Percentiles rank a stretch among this genome's conserved stretches.
Evolutionary conservation across 2,797 vertebrate species (phyloP).

Genomic region (Kryptopterus vitreolus): DNA sequence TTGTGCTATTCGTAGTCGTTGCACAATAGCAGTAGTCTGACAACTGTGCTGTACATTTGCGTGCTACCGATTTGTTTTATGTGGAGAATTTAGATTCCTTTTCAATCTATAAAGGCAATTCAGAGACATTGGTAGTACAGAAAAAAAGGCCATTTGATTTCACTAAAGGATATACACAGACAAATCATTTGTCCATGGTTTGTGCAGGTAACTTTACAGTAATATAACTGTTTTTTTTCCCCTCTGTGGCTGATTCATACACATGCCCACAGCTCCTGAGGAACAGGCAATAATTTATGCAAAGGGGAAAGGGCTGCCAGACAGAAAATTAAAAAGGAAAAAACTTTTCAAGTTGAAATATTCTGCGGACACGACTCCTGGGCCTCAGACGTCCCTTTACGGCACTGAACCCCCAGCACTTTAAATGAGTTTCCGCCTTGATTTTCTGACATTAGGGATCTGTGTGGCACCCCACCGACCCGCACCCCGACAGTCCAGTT

Average conservation of each 20-base stretch:
- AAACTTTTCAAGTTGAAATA: conserved; percentile 78
- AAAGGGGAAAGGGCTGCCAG: conserved; percentile 68
- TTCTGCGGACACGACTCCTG: conserved; percentile 66
- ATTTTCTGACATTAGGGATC: conserved; percentile 45
- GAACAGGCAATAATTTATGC: conserved; percentile 72
- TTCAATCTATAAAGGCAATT: neutral
- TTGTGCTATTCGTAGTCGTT: neutral
- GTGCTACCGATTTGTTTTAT: neutral
- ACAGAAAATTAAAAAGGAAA: conserved; percentile 74
- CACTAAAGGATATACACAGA: conserved; percentile 27
- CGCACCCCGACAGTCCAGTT: conserved; percentile 49
- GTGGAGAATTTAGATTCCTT: neutral
- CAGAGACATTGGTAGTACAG: neutral
- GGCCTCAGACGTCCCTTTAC: conserved; percentile 75
- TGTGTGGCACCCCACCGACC: conserved; percentile 47
- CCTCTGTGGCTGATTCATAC: conserved; percentile 65
- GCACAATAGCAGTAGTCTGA: neutral
- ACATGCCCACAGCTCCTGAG: conserved; percentile 62
- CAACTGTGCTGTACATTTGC: neutral
- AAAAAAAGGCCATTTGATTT: neutral
- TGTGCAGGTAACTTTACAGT: conserved; percentile 43
- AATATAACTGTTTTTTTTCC: conserved; percentile 57
- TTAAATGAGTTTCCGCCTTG: conserved; percentile 56
- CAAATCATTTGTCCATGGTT: neutral
- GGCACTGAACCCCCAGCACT: conserved; percentile 56